phyloP scores from a whole-genome alignment of 2,888 invertebrate species.

The Antitype chi region DNA sequence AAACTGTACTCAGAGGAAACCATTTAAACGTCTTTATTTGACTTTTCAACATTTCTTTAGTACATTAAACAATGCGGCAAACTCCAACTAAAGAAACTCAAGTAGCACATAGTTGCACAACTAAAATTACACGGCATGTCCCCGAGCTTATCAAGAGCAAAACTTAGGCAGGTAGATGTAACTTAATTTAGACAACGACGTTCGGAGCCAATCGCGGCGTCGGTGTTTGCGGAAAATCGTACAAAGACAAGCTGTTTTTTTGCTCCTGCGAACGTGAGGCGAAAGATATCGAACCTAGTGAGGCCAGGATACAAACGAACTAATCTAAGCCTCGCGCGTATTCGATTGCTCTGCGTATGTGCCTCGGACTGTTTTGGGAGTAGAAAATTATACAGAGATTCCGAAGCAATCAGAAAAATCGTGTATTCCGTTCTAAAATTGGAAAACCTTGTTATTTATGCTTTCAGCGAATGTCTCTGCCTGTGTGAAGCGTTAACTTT shows the following conservation, averaged over 20 bases:
- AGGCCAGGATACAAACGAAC: constrained; percentile 62
- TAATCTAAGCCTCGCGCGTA: constrained; percentile 62
- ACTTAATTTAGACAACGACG: constrained; percentile 82
- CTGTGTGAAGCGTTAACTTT: background rate
- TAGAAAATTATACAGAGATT: constrained; percentile 40
- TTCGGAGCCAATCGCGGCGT: constrained; percentile 78
- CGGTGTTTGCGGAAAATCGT: constrained; percentile 80
- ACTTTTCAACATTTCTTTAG: constrained; percentile 35
- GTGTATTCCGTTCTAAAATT: constrained; percentile 17
- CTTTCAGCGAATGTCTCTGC: background rate
- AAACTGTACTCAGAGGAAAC: constrained; percentile 13
- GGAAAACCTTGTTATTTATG: constrained; percentile 5
- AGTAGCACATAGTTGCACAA: constrained; percentile 48
- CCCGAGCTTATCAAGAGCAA: constrained; percentile 65
- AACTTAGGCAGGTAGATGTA: constrained; percentile 79
- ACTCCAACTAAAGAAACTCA: constrained; percentile 45
- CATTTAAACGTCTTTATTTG: constrained; percentile 47
- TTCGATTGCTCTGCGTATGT: constrained; percentile 42
- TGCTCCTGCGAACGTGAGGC: constrained; percentile 76
- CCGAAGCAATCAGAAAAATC: constrained; percentile 23
- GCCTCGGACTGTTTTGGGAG: constrained; percentile 36
- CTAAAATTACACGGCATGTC: constrained; percentile 60
- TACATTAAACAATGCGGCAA: constrained; percentile 46
- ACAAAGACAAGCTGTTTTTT: constrained; percentile 81
- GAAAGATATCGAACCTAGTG: constrained; percentile 73